phyloP scores from a whole-genome alignment of 2,888 invertebrate genomes.

The Eucera pruinosa region DNA sequence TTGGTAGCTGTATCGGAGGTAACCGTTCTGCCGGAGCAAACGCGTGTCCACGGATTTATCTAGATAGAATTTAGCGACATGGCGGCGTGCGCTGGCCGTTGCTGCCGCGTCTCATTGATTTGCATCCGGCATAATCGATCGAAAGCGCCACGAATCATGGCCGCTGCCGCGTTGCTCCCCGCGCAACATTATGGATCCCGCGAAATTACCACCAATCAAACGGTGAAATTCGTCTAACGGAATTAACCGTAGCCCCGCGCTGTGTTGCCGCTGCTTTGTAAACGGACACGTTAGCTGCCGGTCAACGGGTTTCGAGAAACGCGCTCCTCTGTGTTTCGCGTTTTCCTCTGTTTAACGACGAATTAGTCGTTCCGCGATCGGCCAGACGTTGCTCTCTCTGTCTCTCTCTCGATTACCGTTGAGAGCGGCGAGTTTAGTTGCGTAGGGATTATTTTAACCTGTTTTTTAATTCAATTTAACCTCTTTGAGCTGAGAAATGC shows the following conservation, averaged over 20 bases:
- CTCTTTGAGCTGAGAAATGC: no score
- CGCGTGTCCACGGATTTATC: conserved; percentile 24
- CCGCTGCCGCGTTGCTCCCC: neutral
- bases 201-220: conserved; percentile 49
- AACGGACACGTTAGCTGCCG: neutral
- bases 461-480: no score
- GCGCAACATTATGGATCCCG: conserved; percentile 39
- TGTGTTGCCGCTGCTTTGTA: neutral
- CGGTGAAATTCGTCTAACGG: conserved; percentile 36
- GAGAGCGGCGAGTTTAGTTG: no score
- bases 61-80: conserved; percentile 29
- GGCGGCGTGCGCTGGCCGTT: neutral
- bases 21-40: no score
- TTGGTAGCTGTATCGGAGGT: conserved; percentile 12
- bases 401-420: no score
- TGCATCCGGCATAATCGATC: conserved; percentile 27
- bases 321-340: neutral
- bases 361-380: no score
- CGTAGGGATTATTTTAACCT: no score
- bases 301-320: neutral
- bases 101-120: conserved; percentile 22
- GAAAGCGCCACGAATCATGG: conserved; percentile 1
- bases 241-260: no score
- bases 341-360: conserved; percentile 9
- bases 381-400: no score